Conservation (phyloP, 2,888 invertebrate species). For the Penaeus monodon region DNA sequence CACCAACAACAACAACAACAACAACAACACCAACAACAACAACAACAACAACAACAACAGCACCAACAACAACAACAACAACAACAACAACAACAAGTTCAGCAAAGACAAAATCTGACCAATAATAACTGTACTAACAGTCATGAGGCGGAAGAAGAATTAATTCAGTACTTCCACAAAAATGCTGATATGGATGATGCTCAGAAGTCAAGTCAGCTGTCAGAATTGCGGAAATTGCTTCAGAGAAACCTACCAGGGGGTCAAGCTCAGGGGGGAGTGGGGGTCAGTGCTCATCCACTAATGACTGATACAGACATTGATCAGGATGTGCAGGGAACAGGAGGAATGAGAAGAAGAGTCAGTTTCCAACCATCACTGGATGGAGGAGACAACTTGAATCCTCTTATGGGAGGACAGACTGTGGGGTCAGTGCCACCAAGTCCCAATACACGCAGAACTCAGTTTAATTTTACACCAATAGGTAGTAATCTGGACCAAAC, state of each 20-base stretch:
- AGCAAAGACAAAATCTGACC: conserved; percentile 4
- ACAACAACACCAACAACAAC: conserved; percentile 1
- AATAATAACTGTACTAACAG: conserved; percentile 12
- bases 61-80: conserved; percentile 31
- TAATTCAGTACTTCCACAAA: conserved; percentile 85
- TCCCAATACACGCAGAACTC: conserved; percentile 80
- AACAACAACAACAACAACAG: conserved; percentile 14
- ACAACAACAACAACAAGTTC: neutral
- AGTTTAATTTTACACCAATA: conserved; percentile 88
- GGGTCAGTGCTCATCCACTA: conserved; percentile 34
- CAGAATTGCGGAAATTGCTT: conserved; percentile 80
- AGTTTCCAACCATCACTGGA: conserved; percentile 74
- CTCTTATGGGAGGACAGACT: conserved; percentile 53
- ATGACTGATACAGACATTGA: conserved; percentile 40
- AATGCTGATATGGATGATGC: conserved; percentile 67
- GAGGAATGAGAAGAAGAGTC: conserved; percentile 72
- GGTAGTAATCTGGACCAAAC: conserved; percentile 71
- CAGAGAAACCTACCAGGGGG: conserved; percentile 76
- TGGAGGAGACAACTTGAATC: conserved; percentile 65
- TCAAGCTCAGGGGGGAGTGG: conserved; percentile 33
- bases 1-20: conserved; percentile 23
- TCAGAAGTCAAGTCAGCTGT: conserved; percentile 77
- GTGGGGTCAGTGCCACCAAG: conserved; percentile 77
- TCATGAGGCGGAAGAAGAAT: conserved; percentile 86
- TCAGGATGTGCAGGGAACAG: conserved; percentile 36